A percentile compares a stretch with the other conserved stretches of the same genome.
These are phyloP conservation scores for Pseudoatta argentina DNA, from an alignment of 1,140 invertebrate species.

Conservation along the genomic window DNA sequence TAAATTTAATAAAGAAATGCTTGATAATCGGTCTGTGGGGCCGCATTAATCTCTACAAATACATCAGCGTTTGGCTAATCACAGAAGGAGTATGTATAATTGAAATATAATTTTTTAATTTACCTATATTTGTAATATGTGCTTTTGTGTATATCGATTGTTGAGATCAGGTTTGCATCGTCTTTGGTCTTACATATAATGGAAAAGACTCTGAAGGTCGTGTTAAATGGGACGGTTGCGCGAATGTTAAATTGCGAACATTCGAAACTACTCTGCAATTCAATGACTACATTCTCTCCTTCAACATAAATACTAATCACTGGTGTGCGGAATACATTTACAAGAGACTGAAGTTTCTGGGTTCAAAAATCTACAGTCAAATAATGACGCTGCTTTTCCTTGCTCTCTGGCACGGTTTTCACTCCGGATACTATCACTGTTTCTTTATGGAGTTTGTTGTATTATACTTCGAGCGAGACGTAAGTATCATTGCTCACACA, in stretches of 20 bases:
- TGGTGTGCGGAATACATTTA: constrained; percentile 97
- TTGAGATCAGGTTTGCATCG: constrained; percentile 86
- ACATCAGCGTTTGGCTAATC: constrained; percentile 96
- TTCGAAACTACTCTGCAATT: constrained; percentile 94
- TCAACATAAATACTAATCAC: constrained; percentile 97
- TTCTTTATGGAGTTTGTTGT: constrained; percentile 97
- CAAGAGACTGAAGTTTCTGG: constrained; percentile 96
- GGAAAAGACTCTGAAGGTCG: constrained; percentile 89
- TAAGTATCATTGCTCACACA: constrained; percentile 85
- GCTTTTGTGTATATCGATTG: neutral
- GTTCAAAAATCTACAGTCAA: constrained; percentile 95
- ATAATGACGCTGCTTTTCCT: constrained; percentile 93
- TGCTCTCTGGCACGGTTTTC: constrained; percentile 97
- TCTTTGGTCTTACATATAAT: constrained; percentile 93
- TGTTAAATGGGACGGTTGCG: constrained; percentile 93
- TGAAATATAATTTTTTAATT: neutral
- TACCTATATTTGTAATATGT: neutral
- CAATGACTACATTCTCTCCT: constrained; percentile 94
- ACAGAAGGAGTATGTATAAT: constrained; percentile 91
- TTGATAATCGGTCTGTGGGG: constrained; percentile 93
- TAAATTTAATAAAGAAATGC: constrained; percentile 89
- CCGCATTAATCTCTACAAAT: constrained; percentile 94
- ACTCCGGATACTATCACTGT: constrained; percentile 96
- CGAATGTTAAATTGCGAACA: constrained; percentile 92
- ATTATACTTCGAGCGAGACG: constrained; percentile 95